Evolutionary conservation across 2,113 vertebrate species (phyloP), one percentile per base, ranked within the genome.

Genomic region (Macquaria australasica): DNA sequence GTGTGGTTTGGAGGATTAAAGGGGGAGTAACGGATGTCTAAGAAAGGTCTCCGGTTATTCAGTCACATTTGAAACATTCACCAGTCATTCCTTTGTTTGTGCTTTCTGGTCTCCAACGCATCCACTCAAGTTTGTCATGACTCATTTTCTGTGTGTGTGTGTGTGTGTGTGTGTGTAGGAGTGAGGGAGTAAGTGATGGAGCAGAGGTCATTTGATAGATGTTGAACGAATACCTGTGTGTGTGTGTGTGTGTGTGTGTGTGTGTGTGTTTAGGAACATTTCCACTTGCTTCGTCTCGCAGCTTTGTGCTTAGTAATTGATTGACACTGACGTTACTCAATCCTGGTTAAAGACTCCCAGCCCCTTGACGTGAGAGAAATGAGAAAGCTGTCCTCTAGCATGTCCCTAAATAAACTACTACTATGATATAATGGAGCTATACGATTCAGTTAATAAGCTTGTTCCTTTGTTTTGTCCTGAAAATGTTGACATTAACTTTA

Each of bases 291-390:
- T 73, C n/a, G 3, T 73, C 67, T 43, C 63, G 12, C 62, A 53
- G 31, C 34, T 68, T 56, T 59, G 41, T 70, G 64, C 63, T 79
- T 1, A 82, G 83, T 83, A 95, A 95, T 34, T 95, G 86, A 93
- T 94, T 95, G 85, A 95, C 89, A 5, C 21, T 12, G 21, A 56
- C 4, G 14, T 95, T 93, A 62, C 87, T n/a, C 82, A 92, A 74
- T 43, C 55, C 75, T 62, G 64, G 88, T 83, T 92, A 88, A 91
- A 93, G 28, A 72, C 77, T 89, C 84, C 58, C 21, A 4, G 39
- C 39, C 21, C n/a, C 21, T 55, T 74, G 16, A 70, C 23, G 28
- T 81, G n/a, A 59, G 21, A 58, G 41, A 43, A 48, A 55, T 56
- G 59, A 74, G 50, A n/a, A 51, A 82, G n/a, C 58, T 43, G 14